These are phyloP conservation scores for Scolanthus callimorphus DNA, from an alignment of 92 coral and sea anemone genomes.

Conservation along the genomic window DNA sequence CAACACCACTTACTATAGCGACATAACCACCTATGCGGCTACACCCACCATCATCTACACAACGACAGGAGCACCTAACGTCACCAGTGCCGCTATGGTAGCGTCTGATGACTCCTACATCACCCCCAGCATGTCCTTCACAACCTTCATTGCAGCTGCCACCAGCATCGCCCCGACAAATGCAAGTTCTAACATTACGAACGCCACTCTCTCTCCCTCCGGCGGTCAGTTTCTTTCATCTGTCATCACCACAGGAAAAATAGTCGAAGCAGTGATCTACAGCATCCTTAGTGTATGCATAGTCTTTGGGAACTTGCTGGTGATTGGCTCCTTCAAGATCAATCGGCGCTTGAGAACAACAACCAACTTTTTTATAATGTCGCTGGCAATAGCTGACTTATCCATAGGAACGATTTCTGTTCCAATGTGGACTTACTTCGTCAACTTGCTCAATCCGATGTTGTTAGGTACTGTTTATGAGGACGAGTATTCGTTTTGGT, in stretches of 20 bases:
- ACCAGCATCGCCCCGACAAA: not conserved
- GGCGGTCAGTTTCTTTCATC: too few relatives aligned
- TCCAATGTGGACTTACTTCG: constrained; percentile 48
- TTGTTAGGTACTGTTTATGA: too few relatives aligned
- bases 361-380: constrained; percentile 70
- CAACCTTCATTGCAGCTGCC: not conserved
- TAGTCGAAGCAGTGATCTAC: constrained; percentile 44
- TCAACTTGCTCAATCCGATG: not conserved
- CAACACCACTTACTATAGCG: too few relatives aligned
- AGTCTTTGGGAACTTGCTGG: constrained; percentile 72
- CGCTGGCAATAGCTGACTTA: constrained; percentile 73
- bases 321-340: constrained; percentile 63
- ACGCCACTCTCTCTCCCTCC: too few relatives aligned
- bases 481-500: constrained; percentile 23
- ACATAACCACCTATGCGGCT: too few relatives aligned
- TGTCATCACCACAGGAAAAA: constrained; percentile 11
- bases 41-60: not conserved
- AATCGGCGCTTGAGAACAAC: constrained; percentile 76
- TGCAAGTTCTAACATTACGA: too few relatives aligned
- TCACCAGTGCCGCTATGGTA: too few relatives aligned
- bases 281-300: constrained; percentile 38
- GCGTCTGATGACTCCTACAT: too few relatives aligned
- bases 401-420: constrained; percentile 54
- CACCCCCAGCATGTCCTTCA: too few relatives aligned
- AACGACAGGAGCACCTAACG: not conserved